Evolutionary conservation across 2,113 vertebrate species (phyloP), one percentile per base, ranked within the genome.

Genomic region (Chloropsis cyanopogon): DNA sequence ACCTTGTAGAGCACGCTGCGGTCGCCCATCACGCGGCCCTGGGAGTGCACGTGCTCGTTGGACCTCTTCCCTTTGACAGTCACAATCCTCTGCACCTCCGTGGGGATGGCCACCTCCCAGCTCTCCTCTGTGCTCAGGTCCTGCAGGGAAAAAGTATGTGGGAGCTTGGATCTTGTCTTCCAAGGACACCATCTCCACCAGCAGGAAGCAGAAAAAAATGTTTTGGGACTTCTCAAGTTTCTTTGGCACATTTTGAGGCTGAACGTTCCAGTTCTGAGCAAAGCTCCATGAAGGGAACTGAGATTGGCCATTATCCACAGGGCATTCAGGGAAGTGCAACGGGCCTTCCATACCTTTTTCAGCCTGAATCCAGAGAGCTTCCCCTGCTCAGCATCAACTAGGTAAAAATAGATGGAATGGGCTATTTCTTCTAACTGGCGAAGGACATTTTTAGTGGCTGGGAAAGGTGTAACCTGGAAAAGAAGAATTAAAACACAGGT

Each of bases 1-100:
- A 99, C 99, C 99, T 99, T 99, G 57, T 99, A 99, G 39, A 99
- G 99, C 53, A 99, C 99, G 5, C 99, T 99, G 59, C 99, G 99
- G 92, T 99, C 99, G 9, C 99, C 99, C 99, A 99, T 99, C 42
- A 99, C 99, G 1, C 99, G 98, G 82, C 99, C 99, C 96, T 99
- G 99, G 2, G 99, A 99, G 90, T 99, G 99, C 35, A 99, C 99
- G 0, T 99, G 99, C 96, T 99, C 99, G 1, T 98, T 99, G 89
- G 98, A 98, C 56, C 98, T 98, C 88, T 99, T 99, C 59, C 99
- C 99, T 96, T 99, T 99, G 92, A 99, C 98, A 2, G 92, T 82
- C 59, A 99, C 98, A 0, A 99, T 99, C 84, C 87, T 98, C 97
- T 99, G 99, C 1, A 99, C 97, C 37, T 99, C 99, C 0, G 98